Percentiles rank a stretch among this genome's conserved stretches.
phyloP scores from a whole-genome alignment of 2,888 invertebrate genomes.

The Papilio demoleus region DNA sequence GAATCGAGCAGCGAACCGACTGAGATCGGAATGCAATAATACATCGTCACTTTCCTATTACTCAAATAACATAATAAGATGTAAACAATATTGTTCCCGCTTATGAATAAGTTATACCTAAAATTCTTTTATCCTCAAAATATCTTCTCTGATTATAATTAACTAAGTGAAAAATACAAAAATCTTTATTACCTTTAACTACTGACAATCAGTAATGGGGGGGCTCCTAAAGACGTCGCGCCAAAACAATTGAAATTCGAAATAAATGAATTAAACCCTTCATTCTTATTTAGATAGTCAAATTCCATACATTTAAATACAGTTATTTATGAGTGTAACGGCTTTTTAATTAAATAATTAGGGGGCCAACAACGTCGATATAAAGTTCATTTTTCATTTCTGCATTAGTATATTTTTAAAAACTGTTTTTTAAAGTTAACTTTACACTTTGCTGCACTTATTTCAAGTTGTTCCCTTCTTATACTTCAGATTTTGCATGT shows the following conservation, averaged over 20 bases:
- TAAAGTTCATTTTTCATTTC: constrained; percentile 52
- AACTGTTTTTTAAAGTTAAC: constrained; percentile 8
- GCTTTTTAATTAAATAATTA: constrained; percentile 80
- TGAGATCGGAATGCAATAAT: neutral
- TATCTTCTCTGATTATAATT: constrained; percentile 13
- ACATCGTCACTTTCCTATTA: constrained; percentile 23
- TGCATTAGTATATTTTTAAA: constrained; percentile 17
- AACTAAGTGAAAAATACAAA: constrained; percentile 21
- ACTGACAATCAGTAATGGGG: constrained; percentile 40
- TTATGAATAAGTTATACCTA: neutral
- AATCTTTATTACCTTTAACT: neutral
- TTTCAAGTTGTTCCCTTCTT: neutral
- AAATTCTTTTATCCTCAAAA: neutral
- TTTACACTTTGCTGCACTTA: constrained; percentile 10
- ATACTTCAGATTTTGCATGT: neutral
- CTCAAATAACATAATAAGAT: constrained; percentile 27
- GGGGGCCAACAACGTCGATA: constrained; percentile 78
- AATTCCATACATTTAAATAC: constrained; percentile 80
- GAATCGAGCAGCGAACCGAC: neutral
- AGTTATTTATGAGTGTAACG: constrained; percentile 79
- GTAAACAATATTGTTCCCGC: constrained; percentile 1
- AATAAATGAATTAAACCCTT: constrained; percentile 63
- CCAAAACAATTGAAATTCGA: constrained; percentile 66
- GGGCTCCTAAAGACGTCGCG: constrained; percentile 70
- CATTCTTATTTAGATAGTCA: constrained; percentile 78